phyloP scores from a whole-genome alignment of 2,113 vertebrate species.

The Prietella phreatophila region DNA sequence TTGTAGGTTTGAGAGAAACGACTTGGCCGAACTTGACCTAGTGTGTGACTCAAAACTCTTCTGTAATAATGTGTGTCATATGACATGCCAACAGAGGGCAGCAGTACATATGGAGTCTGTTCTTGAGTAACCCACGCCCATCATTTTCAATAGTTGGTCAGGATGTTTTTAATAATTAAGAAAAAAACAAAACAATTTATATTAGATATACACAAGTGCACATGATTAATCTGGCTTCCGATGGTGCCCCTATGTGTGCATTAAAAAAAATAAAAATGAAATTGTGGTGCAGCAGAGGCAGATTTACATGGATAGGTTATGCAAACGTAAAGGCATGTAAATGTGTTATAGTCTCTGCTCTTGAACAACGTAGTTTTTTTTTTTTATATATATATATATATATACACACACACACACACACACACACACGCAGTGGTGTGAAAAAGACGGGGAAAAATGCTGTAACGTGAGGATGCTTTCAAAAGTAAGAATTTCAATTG shows the following conservation, averaged over 20 bases:
- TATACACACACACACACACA: no score
- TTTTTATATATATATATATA: no score
- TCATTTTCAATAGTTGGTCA: neutral
- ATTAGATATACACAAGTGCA: neutral
- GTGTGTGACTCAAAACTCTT: neutral
- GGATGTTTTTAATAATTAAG: no score
- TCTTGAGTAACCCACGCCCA: neutral
- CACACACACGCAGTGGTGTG: no score
- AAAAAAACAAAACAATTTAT: no score
- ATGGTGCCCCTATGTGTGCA: neutral
- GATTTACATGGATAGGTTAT: constrained; percentile 28
- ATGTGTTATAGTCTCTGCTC: neutral
- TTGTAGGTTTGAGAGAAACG: neutral
- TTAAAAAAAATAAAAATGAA: neutral
- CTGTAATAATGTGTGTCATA: neutral
- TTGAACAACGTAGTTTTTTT: no score
- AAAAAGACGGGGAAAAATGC: no score
- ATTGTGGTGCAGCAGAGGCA: constrained; percentile 16
- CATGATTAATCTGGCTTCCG: constrained; percentile 29
- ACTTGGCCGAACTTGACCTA: neutral
- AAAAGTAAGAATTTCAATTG: no score
- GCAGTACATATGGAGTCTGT: constrained; percentile 15
- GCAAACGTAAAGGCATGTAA: constrained; percentile 9
- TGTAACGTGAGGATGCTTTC: no score
- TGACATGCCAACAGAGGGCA: constrained; percentile 37